phyloP scores from a whole-genome alignment of 1,140 invertebrate species.

The Pseudomyrmex sp. region DNA sequence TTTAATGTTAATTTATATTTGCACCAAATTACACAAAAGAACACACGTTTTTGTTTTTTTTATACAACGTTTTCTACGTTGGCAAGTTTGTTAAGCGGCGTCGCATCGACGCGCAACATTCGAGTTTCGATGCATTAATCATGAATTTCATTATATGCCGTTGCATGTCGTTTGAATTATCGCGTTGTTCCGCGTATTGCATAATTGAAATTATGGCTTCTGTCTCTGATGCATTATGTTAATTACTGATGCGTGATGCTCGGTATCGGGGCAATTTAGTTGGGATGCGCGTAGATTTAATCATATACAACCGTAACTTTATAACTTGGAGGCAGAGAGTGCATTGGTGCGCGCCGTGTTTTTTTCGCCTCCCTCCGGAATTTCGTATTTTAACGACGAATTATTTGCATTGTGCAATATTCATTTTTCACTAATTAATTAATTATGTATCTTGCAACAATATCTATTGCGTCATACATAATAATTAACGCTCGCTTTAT shows the following conservation, averaged over 20 bases:
- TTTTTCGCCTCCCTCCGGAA: background rate
- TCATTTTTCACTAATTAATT: slow-evolving; percentile 13
- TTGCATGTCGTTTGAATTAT: slow-evolving; percentile 55
- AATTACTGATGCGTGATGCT: slow-evolving; percentile 54
- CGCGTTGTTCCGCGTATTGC: slow-evolving; percentile 44
- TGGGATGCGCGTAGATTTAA: slow-evolving; percentile 46
- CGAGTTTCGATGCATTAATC: slow-evolving; percentile 48
- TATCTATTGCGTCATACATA: too few relatives aligned
- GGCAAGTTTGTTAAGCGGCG: slow-evolving; percentile 34
- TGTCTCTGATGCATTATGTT: slow-evolving; percentile 44
- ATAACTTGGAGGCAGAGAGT: slow-evolving; percentile 1
- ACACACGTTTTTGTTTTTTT: slow-evolving; percentile 12
- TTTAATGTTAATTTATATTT: too few relatives aligned
- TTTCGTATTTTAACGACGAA: background rate
- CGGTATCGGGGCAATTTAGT: slow-evolving; percentile 41
- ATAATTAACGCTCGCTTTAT: too few relatives aligned
- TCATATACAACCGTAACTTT: slow-evolving; percentile 25
- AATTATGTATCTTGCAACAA: background rate
- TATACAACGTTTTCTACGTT: background rate
- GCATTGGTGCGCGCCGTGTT: too few relatives aligned
- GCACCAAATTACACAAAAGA: too few relatives aligned
- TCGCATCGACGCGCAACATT: background rate
- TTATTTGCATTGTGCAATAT: slow-evolving; percentile 25
- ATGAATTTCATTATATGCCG: slow-evolving; percentile 53
- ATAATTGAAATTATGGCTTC: slow-evolving; percentile 61